Base-by-base conservation (phyloP, 2,113 vertebrate species). In the Xiphophorus hellerii region DNA sequence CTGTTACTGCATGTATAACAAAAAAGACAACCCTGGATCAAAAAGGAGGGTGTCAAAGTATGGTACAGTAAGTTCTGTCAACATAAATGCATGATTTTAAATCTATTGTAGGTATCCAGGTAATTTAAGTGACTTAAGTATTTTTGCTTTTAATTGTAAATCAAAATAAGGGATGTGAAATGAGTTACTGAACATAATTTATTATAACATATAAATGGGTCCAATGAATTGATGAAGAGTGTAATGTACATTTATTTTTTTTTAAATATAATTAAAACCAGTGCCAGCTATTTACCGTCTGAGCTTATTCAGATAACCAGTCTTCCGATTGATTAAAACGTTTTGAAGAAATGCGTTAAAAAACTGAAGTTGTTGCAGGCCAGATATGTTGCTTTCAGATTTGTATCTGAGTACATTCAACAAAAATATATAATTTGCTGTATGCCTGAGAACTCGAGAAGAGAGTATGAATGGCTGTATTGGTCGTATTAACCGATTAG, bases 321-420 rank as follows among this genome's bases (percentile, higher is more conserved):
- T 87, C 84, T 82, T 84, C 82, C 84, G 75, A 7, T 17, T 67
- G 29, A 30, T 73, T 64, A 5, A 5, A 35, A 15, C 11, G 0
- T 44, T 8, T 39, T 74, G 1, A 15, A 58, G 25, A 8, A 2
- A 22, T 31, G 15, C 1, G 11, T 22, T 20, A 76, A 3, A 28
- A 54, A 64, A 6, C 11, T 28, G 42, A 37, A 65, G 12, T 25
- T 69, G 63, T 14, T 37, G 22, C 22, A 58, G n/a, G 63, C 78
- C 51, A 58, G 58, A 44, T 68, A 27, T 39, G 65, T 5, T 71
- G 4, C 69, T 20, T 31, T 30, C 35, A 12, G 10, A 37, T 37
- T 37, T 37, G 35, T 37, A 37, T 37, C 10, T 0, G 35, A 37
- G 10, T 37, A 37, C 35, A 10, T 69, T 51, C 42, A 2, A 9